A percentile compares a stretch with the other conserved stretches of the same genome.
Evolutionary conservation across 2,113 vertebrate genomes (phyloP).

Genomic region (Manacus vitellinus): DNA sequence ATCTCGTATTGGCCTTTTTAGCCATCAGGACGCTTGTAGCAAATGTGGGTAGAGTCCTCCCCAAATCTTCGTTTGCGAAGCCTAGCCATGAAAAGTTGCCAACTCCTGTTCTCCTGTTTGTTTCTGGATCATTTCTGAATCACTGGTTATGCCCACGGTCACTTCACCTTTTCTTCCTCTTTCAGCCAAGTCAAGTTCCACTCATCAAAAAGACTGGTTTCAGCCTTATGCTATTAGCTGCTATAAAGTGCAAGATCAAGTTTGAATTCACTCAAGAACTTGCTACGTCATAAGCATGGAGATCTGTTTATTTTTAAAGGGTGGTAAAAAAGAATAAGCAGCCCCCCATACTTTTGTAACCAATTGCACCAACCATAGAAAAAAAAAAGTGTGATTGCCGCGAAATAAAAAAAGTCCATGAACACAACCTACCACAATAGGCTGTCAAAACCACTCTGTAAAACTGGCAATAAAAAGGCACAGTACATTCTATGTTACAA

Average conservation of each 20-base stretch:
- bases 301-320: background rate
- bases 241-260: background rate
- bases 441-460: background rate
- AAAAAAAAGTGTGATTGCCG: background rate
- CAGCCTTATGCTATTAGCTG: accelerated
- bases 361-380: background rate
- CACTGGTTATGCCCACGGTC: background rate
- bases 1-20: too few species aligned
- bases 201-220: background rate
- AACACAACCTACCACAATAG: background rate
- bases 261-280: background rate
- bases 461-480: background rate
- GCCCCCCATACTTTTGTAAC: background rate
- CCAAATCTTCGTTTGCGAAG: too few species aligned
- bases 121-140: background rate
- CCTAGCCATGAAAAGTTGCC: too few species aligned
- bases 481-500: accelerated
- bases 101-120: background rate
- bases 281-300: background rate
- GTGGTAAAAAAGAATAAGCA: background rate
- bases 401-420: background rate
- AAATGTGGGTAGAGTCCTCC: too few species aligned
- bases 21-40: too few species aligned
- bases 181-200: background rate
- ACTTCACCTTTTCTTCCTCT: background rate